A percentile compares a stretch with the other conserved stretches of the same genome.
Conservation (phyloP, 2,113 vertebrate genomes). For the Illadopsis cleaveri region DNA sequence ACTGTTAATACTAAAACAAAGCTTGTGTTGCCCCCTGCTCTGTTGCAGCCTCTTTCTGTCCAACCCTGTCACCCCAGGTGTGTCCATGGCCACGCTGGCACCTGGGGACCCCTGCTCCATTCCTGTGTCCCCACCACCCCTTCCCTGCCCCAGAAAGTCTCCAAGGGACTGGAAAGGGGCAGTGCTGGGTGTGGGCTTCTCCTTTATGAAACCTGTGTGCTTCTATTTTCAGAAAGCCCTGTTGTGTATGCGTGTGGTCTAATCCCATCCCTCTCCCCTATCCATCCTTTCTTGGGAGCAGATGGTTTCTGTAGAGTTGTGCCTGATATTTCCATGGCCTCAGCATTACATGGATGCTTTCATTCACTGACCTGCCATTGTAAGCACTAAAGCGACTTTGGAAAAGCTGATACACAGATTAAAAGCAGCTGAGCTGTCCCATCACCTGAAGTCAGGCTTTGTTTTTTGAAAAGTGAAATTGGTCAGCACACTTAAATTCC, state of each 20-base stretch:
- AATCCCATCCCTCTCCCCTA: rapidly evolving
- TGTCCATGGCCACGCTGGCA: rapidly evolving
- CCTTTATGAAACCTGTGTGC: neutral
- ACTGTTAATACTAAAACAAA: neutral
- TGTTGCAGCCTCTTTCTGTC: neutral
- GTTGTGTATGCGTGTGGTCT: neutral
- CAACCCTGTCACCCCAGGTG: rapidly evolving
- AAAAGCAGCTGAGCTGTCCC: neutral
- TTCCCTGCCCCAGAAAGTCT: neutral
- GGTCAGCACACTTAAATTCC: neutral
- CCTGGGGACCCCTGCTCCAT: rapidly evolving
- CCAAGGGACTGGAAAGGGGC: neutral
- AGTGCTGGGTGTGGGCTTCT: neutral
- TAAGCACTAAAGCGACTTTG: neutral
- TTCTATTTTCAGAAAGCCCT: neutral
- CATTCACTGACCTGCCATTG: neutral
- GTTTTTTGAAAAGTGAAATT: neutral
- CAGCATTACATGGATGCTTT: neutral
- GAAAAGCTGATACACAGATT: neutral
- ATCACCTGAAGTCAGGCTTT: neutral
- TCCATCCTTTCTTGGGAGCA: neutral
- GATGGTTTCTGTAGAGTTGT: neutral
- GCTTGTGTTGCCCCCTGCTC: neutral
- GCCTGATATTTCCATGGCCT: neutral
- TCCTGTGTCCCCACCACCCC: too few relatives aligned